Evolutionary conservation across 1,140 invertebrate genomes (phyloP).

Genomic region (Caenorhabditis inopinata): DNA sequence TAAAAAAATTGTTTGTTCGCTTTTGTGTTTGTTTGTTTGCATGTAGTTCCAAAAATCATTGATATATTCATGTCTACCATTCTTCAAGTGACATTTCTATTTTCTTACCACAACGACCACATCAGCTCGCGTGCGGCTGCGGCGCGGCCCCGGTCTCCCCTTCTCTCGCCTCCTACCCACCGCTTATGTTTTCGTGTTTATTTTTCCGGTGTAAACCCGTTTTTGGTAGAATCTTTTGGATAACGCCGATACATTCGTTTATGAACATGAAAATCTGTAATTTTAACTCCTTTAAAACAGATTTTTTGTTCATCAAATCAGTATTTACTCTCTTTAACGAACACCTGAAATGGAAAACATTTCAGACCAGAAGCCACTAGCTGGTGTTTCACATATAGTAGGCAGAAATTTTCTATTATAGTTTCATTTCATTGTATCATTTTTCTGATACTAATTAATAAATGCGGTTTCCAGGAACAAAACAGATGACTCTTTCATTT

Average conservation of each 20-base stretch:
- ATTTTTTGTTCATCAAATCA: neutral
- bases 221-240: neutral
- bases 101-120: constrained; percentile 7
- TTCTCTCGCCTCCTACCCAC: neutral
- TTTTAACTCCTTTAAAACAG: constrained; percentile 22
- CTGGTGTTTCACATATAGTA: no score
- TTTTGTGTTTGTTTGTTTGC: neutral
- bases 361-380: no score
- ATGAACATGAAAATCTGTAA: neutral
- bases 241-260: neutral
- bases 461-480: no score
- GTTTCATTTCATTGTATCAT: no score
- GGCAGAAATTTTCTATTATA: no score
- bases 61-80: neutral
- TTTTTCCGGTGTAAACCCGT: neutral
- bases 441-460: no score
- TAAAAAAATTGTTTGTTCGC: no score
- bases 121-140: constrained; percentile 42
- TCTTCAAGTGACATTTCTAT: neutral
- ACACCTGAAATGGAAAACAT: no score
- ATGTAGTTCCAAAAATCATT: neutral
- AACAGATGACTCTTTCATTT: no score
- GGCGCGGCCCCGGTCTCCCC: neutral
- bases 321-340: no score
- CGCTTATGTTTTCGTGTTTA: neutral